These are phyloP conservation scores for Lota lota DNA, from an alignment of 2,113 vertebrate genomes.

Conservation along the genomic window DNA sequence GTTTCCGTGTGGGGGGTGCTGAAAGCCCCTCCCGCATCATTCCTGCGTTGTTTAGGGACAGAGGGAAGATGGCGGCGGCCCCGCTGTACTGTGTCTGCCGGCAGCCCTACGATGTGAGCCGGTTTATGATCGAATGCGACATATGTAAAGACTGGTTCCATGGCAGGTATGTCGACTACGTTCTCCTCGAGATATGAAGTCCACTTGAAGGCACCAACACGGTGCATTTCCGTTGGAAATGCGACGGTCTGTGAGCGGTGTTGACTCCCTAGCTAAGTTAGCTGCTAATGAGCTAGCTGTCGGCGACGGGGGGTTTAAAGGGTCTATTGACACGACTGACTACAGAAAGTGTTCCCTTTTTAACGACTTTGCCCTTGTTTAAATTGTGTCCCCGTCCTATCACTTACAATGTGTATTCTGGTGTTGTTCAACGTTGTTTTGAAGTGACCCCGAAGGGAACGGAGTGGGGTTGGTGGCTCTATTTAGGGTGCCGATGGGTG, in stretches of 20 bases:
- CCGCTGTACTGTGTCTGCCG: constrained; percentile 96
- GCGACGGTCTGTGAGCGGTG: constrained; percentile 52
- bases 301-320: constrained; percentile 67
- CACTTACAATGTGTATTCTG: too few relatives aligned
- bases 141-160: constrained; percentile 98
- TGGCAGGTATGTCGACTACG: constrained; percentile 80
- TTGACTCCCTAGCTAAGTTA: constrained; percentile 53
- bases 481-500: constrained; percentile 16
- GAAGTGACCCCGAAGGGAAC: too few relatives aligned
- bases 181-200: not conserved
- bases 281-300: constrained; percentile 57
- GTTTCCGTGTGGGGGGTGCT: constrained; percentile 47
- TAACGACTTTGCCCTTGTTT: too few relatives aligned
- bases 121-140: constrained; percentile 98
- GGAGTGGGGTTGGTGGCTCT: not conserved
- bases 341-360: constrained; percentile 47
- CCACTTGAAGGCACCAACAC: constrained; percentile 17
- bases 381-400: too few relatives aligned
- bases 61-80: constrained; percentile 85
- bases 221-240: constrained; percentile 26
- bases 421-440: too few relatives aligned
- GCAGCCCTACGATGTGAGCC: constrained; percentile 95
- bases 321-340: constrained; percentile 62
- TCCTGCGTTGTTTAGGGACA: constrained; percentile 80
- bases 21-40: constrained; percentile 64